Evolutionary conservation across 2,113 vertebrate genomes (phyloP).

Genomic region (Aphelocoma coerulescens): DNA sequence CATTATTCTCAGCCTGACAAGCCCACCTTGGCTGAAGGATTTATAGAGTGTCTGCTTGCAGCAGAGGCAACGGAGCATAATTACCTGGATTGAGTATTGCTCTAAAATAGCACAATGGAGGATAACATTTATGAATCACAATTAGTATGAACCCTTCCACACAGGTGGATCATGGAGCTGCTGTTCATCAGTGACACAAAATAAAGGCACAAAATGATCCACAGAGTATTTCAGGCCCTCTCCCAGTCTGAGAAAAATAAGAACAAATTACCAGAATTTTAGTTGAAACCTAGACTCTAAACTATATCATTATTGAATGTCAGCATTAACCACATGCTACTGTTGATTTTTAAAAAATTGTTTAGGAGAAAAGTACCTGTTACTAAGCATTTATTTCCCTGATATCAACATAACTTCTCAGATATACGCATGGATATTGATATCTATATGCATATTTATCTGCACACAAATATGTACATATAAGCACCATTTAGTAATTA

Average conservation of each 20-base stretch:
- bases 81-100: conserved; percentile 56
- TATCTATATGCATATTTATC: background rate
- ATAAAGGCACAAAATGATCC: background rate
- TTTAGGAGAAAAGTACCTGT: background rate
- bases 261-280: background rate
- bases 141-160: conserved; percentile 39
- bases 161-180: background rate
- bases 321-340: background rate
- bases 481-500: background rate
- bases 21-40: conserved; percentile 60
- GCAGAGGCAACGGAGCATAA: conserved; percentile 41
- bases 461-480: background rate
- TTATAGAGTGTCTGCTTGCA: conserved; percentile 58
- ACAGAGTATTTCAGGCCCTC: background rate
- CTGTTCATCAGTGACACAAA: background rate
- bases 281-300: background rate
- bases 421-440: fast-evolving
- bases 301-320: background rate
- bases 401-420: background rate
- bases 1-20: conserved; percentile 66
- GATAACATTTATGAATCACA: conserved; percentile 65
- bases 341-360: background rate
- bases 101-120: conserved; percentile 44
- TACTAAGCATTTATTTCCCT: background rate
- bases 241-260: background rate